Evolutionary conservation across 64 coral and sea anemone genomes (phyloP).

Genomic region (Pocillopora damicornis): DNA sequence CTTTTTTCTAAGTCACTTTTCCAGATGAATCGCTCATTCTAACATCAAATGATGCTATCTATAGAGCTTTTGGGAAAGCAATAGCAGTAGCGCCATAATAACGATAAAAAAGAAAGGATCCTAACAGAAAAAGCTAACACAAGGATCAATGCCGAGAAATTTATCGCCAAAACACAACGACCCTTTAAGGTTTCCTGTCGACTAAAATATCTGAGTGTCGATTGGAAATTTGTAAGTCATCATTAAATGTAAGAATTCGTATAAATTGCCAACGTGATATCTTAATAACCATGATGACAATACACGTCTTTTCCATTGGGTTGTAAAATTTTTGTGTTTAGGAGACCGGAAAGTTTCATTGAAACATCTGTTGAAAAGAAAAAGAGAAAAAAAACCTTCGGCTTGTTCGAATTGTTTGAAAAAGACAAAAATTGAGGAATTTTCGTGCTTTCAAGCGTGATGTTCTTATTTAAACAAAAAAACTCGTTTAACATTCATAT

Average conservation of each 20-base stretch:
- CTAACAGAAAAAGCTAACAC: background rate
- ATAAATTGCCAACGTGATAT: too few relatives aligned
- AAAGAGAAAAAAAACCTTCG: too few relatives aligned
- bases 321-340: too few relatives aligned
- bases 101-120: background rate
- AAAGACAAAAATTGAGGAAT: too few relatives aligned
- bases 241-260: too few relatives aligned
- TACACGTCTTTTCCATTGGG: too few relatives aligned
- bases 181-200: background rate
- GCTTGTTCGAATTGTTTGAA: too few relatives aligned
- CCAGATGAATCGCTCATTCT: background rate
- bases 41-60: background rate
- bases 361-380: too few relatives aligned
- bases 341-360: too few relatives aligned
- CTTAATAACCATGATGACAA: too few relatives aligned
- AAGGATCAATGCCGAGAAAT: background rate
- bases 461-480: background rate
- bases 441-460: background rate
- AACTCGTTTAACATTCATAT: background rate
- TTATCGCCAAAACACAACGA: background rate
- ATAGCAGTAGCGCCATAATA: background rate
- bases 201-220: too few relatives aligned
- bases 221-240: too few relatives aligned
- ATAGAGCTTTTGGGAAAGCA: background rate
- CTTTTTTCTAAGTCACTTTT: background rate